These are phyloP conservation scores for Lacerta agilis DNA, from an alignment of 2,797 vertebrate genomes.

Conservation along the genomic window DNA sequence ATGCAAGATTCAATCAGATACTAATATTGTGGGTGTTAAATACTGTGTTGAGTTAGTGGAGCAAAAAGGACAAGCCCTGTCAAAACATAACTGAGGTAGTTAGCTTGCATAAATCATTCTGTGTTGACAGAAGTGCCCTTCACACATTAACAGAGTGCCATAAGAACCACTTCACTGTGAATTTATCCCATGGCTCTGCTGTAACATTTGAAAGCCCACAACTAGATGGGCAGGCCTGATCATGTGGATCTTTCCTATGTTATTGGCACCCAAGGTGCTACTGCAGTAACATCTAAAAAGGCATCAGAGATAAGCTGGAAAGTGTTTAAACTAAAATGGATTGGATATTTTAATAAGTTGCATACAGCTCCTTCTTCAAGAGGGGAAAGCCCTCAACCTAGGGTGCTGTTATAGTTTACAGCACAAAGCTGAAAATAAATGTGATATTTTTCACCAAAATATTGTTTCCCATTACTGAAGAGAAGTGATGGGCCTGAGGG, in stretches of 20 bases:
- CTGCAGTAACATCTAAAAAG: neutral
- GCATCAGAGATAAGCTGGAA: neutral
- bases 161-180: neutral
- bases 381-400: constrained; percentile 58
- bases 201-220: neutral
- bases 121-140: neutral
- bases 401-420: constrained; percentile 69
- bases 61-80: neutral
- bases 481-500: constrained; percentile 77
- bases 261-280: neutral
- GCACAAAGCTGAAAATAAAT: constrained; percentile 78
- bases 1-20: neutral
- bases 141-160: neutral
- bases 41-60: neutral
- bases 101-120: neutral
- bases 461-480: constrained; percentile 80
- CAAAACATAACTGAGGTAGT: neutral
- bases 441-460: constrained; percentile 80
- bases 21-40: neutral
- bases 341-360: constrained; percentile 51
- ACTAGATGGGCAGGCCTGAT: neutral
- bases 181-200: neutral
- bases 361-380: constrained; percentile 50
- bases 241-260: neutral
- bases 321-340: neutral